A percentile compares a stretch with the other conserved stretches of the same genome.
These are phyloP conservation scores for Iphiclides podalirius DNA, from an alignment of 2,888 invertebrate genomes.

Conservation along the genomic window DNA sequence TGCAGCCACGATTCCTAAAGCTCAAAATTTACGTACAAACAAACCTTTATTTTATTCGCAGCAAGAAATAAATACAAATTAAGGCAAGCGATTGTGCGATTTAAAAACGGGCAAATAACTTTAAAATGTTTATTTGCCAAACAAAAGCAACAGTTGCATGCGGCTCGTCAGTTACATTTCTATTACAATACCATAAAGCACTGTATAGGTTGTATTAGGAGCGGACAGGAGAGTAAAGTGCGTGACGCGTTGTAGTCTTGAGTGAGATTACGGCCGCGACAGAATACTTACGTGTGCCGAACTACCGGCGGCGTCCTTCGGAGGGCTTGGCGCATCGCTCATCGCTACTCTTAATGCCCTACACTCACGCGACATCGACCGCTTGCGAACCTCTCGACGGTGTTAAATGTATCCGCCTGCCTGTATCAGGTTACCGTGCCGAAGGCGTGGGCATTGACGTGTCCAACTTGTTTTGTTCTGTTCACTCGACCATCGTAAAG, in stretches of 20 bases:
- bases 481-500: conserved; percentile 69
- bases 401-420: conserved; percentile 76
- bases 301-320: conserved; percentile 37
- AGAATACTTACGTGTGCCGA: conserved; percentile 47
- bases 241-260: conserved; percentile 63
- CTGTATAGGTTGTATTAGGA: conserved; percentile 27
- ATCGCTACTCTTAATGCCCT: conserved; percentile 44
- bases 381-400: conserved; percentile 53
- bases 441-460: conserved; percentile 80
- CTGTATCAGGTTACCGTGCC: conserved; percentile 75
- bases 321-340: conserved; percentile 39
- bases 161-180: conserved; percentile 13
- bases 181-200: conserved; percentile 22
- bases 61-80: too few relatives aligned
- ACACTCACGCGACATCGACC: conserved; percentile 41
- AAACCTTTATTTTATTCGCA: too few relatives aligned
- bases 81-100: background rate
- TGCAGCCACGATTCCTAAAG: too few relatives aligned
- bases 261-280: conserved; percentile 48
- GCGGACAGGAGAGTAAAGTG: conserved; percentile 42
- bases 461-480: conserved; percentile 76
- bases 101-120: background rate
- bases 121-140: conserved; percentile 9
- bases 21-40: too few relatives aligned
- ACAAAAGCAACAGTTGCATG: conserved; percentile 17